Percentiles rank a stretch among this genome's conserved stretches.
Conservation (phyloP, 2,888 invertebrate genomes). For the Tenthredo amoena region DNA sequence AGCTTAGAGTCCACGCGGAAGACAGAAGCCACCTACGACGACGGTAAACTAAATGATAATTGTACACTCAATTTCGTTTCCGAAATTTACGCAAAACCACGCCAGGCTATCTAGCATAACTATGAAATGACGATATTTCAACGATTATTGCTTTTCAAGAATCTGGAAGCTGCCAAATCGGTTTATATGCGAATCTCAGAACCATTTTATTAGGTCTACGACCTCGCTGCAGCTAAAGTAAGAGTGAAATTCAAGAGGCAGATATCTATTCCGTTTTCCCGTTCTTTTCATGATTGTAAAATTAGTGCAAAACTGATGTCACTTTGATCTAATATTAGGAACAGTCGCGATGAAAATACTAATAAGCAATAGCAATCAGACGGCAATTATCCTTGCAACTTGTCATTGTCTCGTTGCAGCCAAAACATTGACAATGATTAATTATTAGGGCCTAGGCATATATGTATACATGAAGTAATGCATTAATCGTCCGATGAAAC, state of each 20-base stretch:
- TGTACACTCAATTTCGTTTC: slow-evolving; percentile 9
- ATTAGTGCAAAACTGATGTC: background rate
- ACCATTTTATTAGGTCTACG: background rate
- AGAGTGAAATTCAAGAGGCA: background rate
- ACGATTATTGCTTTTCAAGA: slow-evolving; percentile 9
- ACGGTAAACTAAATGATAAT: slow-evolving; percentile 21
- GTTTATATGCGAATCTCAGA: slow-evolving; percentile 1
- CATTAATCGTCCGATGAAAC: slow-evolving; percentile 21
- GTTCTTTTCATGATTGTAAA: background rate
- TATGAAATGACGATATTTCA: slow-evolving; percentile 25
- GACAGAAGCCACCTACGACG: slow-evolving; percentile 18
- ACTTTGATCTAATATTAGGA: background rate
- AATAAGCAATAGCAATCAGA: background rate
- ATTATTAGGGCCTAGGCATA: background rate
- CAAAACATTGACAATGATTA: slow-evolving; percentile 5
- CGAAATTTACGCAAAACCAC: background rate
- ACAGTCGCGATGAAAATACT: background rate
- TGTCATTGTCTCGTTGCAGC: slow-evolving; percentile 14
- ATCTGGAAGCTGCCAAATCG: background rate
- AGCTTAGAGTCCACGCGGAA: background rate
- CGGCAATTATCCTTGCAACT: background rate
- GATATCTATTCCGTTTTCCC: background rate
- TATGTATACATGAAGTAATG: background rate
- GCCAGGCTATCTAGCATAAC: background rate
- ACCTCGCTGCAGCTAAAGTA: slow-evolving; percentile 3